These are phyloP conservation scores for Oncorhynchus mykiss DNA, from an alignment of 2,113 vertebrate genomes.

Conservation along the genomic window DNA sequence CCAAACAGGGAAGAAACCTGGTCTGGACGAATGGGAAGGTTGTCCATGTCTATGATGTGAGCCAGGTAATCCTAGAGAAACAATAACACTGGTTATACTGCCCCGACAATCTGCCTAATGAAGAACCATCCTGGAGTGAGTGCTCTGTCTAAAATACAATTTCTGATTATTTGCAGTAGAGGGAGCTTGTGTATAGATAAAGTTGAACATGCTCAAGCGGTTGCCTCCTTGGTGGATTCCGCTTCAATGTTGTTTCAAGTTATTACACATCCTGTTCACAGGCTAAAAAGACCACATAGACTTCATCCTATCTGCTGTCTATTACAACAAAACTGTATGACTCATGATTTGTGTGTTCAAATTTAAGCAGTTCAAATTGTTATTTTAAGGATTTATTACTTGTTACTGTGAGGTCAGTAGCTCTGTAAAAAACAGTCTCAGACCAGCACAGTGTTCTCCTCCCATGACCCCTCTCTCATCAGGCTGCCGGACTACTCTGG, in stretches of 20 bases:
- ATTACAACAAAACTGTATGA: neutral
- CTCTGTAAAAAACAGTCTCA: neutral
- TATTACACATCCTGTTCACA: neutral
- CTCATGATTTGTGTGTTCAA: too few species aligned
- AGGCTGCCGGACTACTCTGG: constrained; percentile 18
- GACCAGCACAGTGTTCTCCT: constrained; percentile 25
- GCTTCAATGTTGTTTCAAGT: neutral
- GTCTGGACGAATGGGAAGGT: constrained; percentile 86
- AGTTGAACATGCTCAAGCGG: neutral
- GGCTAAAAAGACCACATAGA: neutral
- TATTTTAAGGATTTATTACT: constrained; percentile 55
- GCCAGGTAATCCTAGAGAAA: constrained; percentile 87
- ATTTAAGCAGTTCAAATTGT: neutral
- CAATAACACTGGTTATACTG: neutral
- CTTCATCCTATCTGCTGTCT: neutral
- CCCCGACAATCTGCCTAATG: too few species aligned
- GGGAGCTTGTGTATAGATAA: constrained; percentile 26
- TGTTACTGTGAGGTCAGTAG: neutral
- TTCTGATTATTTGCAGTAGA: constrained; percentile 47
- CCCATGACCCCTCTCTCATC: constrained; percentile 10
- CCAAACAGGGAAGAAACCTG: constrained; percentile 93
- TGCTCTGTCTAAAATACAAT: neutral
- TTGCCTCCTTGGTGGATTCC: neutral
- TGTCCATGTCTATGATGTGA: constrained; percentile 86
- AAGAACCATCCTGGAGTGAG: too few species aligned